Evolutionary conservation across 2,888 invertebrate species (phyloP).

Genomic region (Thyatira batis): DNA sequence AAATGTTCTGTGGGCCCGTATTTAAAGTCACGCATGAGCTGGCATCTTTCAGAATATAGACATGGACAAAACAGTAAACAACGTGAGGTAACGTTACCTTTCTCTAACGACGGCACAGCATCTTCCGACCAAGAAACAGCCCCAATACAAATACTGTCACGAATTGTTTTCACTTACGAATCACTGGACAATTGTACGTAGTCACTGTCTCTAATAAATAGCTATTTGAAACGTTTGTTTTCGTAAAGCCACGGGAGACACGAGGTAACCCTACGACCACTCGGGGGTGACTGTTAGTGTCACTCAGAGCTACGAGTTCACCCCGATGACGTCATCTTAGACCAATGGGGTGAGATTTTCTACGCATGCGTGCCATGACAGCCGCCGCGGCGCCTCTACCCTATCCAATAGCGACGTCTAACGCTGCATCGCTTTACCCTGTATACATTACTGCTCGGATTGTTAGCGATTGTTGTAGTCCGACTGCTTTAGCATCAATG

Average conservation of each 20-base stretch:
- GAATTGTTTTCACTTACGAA: slow-evolving; percentile 30
- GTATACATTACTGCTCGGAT: slow-evolving; percentile 61
- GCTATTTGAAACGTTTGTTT: slow-evolving; percentile 61
- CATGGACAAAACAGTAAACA: slow-evolving; percentile 62
- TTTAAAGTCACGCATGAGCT: slow-evolving; percentile 48
- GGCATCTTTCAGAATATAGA: slow-evolving; percentile 57
- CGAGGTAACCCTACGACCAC: slow-evolving; percentile 61
- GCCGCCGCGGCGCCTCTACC: slow-evolving; percentile 73
- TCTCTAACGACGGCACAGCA: slow-evolving; percentile 17
- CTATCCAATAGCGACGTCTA: slow-evolving; percentile 39
- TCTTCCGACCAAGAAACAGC: neutral
- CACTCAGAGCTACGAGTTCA: slow-evolving; percentile 74
- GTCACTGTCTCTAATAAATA: slow-evolving; percentile 45
- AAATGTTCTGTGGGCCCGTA: neutral
- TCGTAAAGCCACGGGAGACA: slow-evolving; percentile 47
- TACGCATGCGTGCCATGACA: slow-evolving; percentile 72
- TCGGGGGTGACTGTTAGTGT: slow-evolving; percentile 79
- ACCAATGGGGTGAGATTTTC: slow-evolving; percentile 72
- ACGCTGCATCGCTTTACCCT: slow-evolving; percentile 32
- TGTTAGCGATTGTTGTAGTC: slow-evolving; percentile 35
- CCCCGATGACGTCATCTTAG: slow-evolving; percentile 80
- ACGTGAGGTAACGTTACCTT: slow-evolving; percentile 47
- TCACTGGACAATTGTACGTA: slow-evolving; percentile 36
- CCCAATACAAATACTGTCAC: neutral
- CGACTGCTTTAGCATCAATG: slow-evolving; percentile 43